Evolutionary conservation across 2,888 invertebrate species (phyloP), one percentile per base, ranked within the genome.

Genomic region (Ethmia dodecea): DNA sequence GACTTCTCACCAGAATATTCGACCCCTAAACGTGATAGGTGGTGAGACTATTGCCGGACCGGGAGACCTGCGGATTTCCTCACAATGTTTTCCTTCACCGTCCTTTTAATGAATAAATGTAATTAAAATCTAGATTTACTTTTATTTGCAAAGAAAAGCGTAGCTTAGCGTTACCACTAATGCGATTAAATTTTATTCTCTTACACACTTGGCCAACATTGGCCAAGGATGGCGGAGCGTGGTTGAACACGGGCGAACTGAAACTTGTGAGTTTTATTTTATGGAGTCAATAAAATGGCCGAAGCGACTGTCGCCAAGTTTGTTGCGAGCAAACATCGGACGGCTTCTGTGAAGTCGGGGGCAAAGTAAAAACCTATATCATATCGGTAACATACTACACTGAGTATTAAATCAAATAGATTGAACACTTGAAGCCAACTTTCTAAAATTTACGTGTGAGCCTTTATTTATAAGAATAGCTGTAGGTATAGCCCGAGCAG

Each of bases 221-320:
- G n/a, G n/a, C n/a, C n/a, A n/a, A 26, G 13, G 3, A 26, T 2
- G 26, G 12, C 6, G 12, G 32, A 16, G n/a, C 26, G n/a, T n/a
- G n/a, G n/a, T n/a, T n/a, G n/a, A n/a, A n/a, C n/a, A n/a, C n/a
- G 40, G 42, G 37, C 42, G 33, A 35, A 28, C 40, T 22, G 20
- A 18, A 42, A 22, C 22, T 30, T 27, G 31, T 16, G 30, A 33
- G 40, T 42, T 45, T 45, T 43, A 43, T 43, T 45, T 43, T 45
- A 43, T 43, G 43, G 36, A 45, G 35, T 41, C 41, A 34, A 38
- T 45, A 45, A 45, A 45, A 43, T 39, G 38, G 32, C 33, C 32
- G 31, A 30, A 35, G 29, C 39, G 37, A n/a, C n/a, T n/a, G 33
- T 44, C 37, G 42, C 14, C 20, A 33, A 45, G 36, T 43, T 45